A percentile compares a stretch with the other conserved stretches of the same genome.
phyloP scores from a whole-genome alignment of 2,888 invertebrate genomes.

The Antheraea yamamai region DNA sequence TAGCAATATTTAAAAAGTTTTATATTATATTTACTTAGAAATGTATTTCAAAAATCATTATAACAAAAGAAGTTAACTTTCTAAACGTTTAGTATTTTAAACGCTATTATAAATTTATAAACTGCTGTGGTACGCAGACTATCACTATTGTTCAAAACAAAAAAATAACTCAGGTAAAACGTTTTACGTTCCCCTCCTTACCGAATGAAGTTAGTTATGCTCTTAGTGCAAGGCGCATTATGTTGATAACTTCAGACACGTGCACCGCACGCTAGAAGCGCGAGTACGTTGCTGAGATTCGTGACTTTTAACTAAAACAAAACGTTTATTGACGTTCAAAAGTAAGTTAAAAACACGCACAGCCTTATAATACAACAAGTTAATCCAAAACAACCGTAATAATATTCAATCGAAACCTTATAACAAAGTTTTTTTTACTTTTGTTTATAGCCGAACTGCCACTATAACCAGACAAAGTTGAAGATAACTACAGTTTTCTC shows the following conservation, averaged over 20 bases:
- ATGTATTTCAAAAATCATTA: neutral
- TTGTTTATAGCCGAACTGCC: slow-evolving; percentile 60
- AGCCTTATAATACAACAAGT: slow-evolving; percentile 54
- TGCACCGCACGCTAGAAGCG: slow-evolving; percentile 26
- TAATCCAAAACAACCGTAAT: slow-evolving; percentile 57
- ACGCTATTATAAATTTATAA: neutral
- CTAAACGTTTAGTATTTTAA: neutral
- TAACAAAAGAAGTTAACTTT: neutral
- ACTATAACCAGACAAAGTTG: slow-evolving; percentile 61
- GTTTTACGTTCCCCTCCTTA: slow-evolving; percentile 40
- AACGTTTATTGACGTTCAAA: slow-evolving; percentile 57
- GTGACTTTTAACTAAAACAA: slow-evolving; percentile 71
- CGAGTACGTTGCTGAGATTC: slow-evolving; percentile 37
- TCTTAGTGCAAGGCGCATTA: slow-evolving; percentile 39
- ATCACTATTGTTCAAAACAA: slow-evolving; percentile 46
- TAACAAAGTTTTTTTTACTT: slow-evolving; percentile 60
- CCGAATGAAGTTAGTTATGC: slow-evolving; percentile 50
- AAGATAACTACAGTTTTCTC: slow-evolving; percentile 60
- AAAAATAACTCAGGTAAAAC: slow-evolving; percentile 46
- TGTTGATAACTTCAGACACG: slow-evolving; percentile 43
- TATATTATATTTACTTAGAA: neutral
- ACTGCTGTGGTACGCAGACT: slow-evolving; percentile 16
- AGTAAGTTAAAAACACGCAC: slow-evolving; percentile 65
- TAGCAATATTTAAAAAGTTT: too few relatives aligned
- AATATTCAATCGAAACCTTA: slow-evolving; percentile 53